These are phyloP conservation scores for Zaprionus bogoriensis DNA, from an alignment of 2,888 invertebrate genomes.

Conservation along the genomic window DNA sequence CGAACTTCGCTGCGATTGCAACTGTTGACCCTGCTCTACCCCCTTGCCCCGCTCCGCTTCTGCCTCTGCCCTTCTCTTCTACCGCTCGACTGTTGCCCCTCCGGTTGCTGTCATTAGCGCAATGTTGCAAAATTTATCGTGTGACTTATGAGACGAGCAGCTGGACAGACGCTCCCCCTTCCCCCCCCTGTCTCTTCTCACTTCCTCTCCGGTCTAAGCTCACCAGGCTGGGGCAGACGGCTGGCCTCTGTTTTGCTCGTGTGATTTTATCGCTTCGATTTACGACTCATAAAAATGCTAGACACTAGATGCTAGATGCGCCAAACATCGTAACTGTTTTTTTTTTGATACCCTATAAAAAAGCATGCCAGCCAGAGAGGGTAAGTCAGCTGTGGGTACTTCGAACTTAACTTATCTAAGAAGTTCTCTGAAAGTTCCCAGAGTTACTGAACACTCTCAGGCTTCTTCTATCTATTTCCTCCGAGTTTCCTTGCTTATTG, in stretches of 20 bases:
- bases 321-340: constrained; percentile 23
- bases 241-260: constrained; percentile 62
- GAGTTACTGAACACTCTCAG: too few species aligned
- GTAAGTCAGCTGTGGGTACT: too few species aligned
- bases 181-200: neutral
- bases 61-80: neutral
- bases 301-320: constrained; percentile 48
- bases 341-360: constrained; percentile 4
- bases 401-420: too few species aligned
- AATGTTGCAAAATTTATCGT: constrained; percentile 79
- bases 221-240: constrained; percentile 19
- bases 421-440: too few species aligned
- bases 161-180: constrained; percentile 20
- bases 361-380: too few species aligned
- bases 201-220: neutral
- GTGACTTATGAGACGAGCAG: constrained; percentile 67
- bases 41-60: neutral
- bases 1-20: constrained; percentile 31
- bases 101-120: constrained; percentile 72
- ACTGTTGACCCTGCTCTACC: neutral
- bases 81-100: neutral
- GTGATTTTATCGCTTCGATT: constrained; percentile 78
- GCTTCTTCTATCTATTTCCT: too few species aligned
- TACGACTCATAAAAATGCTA: constrained; percentile 78
- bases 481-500: too few species aligned